phyloP scores from a whole-genome alignment of 2,888 invertebrate genomes.

The Colostygia pectinataria region DNA sequence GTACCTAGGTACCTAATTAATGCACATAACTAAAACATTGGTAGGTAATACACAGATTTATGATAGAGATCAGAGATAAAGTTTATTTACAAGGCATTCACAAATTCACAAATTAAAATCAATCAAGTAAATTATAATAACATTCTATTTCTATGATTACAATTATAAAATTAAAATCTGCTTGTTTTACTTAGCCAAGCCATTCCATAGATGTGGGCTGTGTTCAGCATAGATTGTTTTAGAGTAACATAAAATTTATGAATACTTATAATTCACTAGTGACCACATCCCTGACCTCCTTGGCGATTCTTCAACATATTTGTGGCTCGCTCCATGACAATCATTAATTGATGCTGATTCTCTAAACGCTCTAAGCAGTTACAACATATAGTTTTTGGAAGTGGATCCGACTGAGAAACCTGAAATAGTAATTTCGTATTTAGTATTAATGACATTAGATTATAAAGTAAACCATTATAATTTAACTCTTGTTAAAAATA shows the following conservation, averaged over 20 bases:
- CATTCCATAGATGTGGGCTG: too few relatives aligned
- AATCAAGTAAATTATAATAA: neutral
- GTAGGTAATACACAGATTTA: neutral
- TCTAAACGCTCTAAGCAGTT: conserved; percentile 84
- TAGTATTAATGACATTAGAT: too few relatives aligned
- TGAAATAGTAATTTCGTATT: conserved; percentile 55
- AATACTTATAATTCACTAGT: neutral
- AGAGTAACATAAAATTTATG: too few relatives aligned
- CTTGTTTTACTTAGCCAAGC: too few relatives aligned
- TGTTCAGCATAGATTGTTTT: too few relatives aligned
- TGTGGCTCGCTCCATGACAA: conserved; percentile 74
- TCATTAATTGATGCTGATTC: conserved; percentile 78
- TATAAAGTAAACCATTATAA: too few relatives aligned
- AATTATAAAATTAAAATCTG: too few relatives aligned
- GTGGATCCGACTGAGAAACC: conserved; percentile 85
- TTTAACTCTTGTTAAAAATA: too few relatives aligned
- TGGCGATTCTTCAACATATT: conserved; percentile 63
- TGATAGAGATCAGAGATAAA: conserved; percentile 8
- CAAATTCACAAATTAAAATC: conserved; percentile 2
- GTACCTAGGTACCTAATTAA: too few relatives aligned
- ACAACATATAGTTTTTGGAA: conserved; percentile 88
- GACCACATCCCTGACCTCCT: conserved; percentile 38
- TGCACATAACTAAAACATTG: too few relatives aligned
- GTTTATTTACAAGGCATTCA: conserved; percentile 8
- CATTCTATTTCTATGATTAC: conserved; percentile 7